Evolutionary conservation across 2,797 vertebrate species (phyloP).

Genomic region (Prionace glauca): DNA sequence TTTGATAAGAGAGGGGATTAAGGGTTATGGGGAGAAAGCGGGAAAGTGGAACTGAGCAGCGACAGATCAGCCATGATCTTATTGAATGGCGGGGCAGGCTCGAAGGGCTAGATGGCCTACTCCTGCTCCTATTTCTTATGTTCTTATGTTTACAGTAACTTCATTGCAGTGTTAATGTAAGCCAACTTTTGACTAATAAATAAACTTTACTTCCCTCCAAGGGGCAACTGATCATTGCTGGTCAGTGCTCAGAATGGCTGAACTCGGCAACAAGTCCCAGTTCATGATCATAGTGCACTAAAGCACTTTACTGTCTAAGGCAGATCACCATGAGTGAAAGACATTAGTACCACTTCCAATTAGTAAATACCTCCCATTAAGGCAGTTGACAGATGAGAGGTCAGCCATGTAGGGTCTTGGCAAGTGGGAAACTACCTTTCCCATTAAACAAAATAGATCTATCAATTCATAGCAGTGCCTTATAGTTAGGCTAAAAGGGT

Average conservation of each 20-base stretch:
- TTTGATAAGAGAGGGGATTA: too few species aligned
- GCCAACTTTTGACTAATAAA: too few species aligned
- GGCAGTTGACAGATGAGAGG: not conserved
- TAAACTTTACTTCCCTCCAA: too few species aligned
- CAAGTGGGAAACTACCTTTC: not conserved
- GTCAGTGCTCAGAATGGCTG: not conserved
- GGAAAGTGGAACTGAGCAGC: too few species aligned
- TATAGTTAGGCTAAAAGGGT: not conserved
- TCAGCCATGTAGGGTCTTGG: not conserved
- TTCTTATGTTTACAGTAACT: too few species aligned
- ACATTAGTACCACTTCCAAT: not conserved
- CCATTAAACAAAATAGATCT: not conserved
- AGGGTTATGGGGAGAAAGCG: too few species aligned
- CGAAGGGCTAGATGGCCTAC: too few species aligned
- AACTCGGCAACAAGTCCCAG: not conserved
- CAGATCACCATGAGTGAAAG: not conserved
- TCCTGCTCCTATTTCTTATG: too few species aligned
- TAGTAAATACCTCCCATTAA: slow-evolving; percentile 12
- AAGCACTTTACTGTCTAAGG: not conserved
- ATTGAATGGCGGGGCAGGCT: too few species aligned
- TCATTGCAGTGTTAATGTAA: too few species aligned
- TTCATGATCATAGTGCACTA: not conserved
- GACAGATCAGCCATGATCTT: too few species aligned
- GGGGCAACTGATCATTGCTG: too few species aligned
- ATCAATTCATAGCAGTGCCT: not conserved